Base-by-base conservation (phyloP, 1,140 invertebrate species). In the Drosophila baimaii region DNA sequence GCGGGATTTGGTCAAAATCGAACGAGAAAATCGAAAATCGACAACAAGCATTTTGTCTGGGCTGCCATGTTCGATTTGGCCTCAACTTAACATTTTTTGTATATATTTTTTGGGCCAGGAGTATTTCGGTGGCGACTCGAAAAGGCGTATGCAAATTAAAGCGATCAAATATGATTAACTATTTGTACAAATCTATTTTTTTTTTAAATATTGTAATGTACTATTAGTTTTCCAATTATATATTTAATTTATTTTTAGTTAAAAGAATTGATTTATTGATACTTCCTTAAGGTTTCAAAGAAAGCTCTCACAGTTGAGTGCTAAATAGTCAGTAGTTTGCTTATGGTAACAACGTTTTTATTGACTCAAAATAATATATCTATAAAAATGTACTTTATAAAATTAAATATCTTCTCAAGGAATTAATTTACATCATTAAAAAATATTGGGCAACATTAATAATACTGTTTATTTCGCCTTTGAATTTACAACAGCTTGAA, bases 1-100 rank as follows among this genome's bases (percentile, higher is more conserved):
- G 47, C 56, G 39, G 61, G 61, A 73, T 64, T 66, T 61, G 51
- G 46, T 33, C 31, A 10, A 70, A 76, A 64, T 82, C 51, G 54
- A 69, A 68, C 39, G 55, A 43, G 35, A 76, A 64, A 68, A 76
- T 73, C 61, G 61, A 54, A 54, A 54, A 54, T 54, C 51, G 51
- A 78, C 75, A 82, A 82, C 70, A 85, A 85, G 79, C 78, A 79
- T 82, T 85, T 79, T 76, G 82, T 85, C 83, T 85, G 76, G 75
- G 80, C 79, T 68, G 55, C 44, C 79, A 76, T 82, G 83, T 79
- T 65, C 58, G 39, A 82, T 82, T 82, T 88, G 82, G 79, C 79
- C 81, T 85, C 58, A 75, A 65, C 52, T 66, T 57, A 21, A 23
- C n/a, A n/a, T 43, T 25, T 54, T 37, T 51, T 76, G 54, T 31